A percentile compares a stretch with the other conserved stretches of the same genome.
Conservation (phyloP, 2,797 vertebrate species). For the Sarcoramphus papa region DNA sequence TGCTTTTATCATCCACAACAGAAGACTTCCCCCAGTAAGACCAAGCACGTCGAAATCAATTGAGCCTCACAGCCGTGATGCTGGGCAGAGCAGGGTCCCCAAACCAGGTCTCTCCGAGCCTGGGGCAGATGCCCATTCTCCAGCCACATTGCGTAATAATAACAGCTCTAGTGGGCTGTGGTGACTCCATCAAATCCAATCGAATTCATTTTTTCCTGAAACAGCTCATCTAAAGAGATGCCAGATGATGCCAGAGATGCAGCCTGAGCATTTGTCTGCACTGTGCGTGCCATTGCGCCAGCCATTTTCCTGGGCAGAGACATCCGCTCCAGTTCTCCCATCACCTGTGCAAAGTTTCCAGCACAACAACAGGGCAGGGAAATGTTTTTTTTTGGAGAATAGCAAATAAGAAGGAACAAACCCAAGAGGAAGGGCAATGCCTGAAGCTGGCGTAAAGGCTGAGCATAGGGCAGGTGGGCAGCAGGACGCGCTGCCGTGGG, state of each 20-base stretch:
- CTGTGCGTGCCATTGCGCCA: accelerated
- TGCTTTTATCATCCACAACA: neutral
- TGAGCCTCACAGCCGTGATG: accelerated
- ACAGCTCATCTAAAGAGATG: neutral
- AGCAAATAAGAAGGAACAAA: neutral
- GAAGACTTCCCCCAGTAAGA: neutral
- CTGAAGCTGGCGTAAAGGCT: neutral
- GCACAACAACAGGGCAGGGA: neutral
- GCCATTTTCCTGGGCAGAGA: neutral
- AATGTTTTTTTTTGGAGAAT: neutral
- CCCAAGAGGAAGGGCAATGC: neutral
- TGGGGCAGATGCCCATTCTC: neutral
- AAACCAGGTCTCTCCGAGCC: neutral
- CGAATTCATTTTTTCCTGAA: neutral
- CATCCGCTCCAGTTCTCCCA: neutral
- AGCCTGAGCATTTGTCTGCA: neutral
- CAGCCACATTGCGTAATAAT: neutral
- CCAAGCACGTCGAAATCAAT: slow-evolving; percentile 8
- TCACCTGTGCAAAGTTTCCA: neutral
- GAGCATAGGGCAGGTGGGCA: neutral
- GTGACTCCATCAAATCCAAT: neutral
- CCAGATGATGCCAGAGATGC: neutral
- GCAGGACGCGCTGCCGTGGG: accelerated
- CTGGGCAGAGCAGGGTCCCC: neutral
- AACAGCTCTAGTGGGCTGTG: neutral